Percentiles rank a stretch among this genome's conserved stretches.
phyloP scores from a whole-genome alignment of 1,140 invertebrate species.

The Laupala kohalensis region DNA sequence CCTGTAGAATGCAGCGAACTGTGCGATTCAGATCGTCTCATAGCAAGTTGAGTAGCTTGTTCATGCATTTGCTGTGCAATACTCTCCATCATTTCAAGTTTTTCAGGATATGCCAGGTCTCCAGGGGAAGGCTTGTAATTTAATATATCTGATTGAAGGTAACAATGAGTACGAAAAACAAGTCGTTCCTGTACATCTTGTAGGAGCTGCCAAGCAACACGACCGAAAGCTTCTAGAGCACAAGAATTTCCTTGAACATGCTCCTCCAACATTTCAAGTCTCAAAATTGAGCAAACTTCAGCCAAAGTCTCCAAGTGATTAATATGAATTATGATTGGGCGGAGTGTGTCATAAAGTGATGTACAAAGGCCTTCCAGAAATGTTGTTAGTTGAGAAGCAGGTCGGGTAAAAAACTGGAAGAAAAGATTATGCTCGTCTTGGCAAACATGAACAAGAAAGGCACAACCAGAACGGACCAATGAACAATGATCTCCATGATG shows the following conservation, averaged over 20 bases:
- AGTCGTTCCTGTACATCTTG: conserved; percentile 94
- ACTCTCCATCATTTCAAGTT: conserved; percentile 94
- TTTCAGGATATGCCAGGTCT: conserved; percentile 94
- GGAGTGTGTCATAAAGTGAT: conserved; percentile 79
- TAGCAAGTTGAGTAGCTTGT: conserved; percentile 25
- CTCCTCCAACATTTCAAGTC: conserved; percentile 88
- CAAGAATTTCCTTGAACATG: conserved; percentile 76
- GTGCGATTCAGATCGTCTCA: conserved; percentile 49
- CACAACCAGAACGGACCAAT: conserved; percentile 72
- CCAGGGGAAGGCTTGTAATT: conserved; percentile 81
- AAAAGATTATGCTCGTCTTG: conserved; percentile 85
- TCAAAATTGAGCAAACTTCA: conserved; percentile 88
- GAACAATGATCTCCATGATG: conserved; percentile 77
- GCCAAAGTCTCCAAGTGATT: conserved; percentile 95
- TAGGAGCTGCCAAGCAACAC: conserved; percentile 70
- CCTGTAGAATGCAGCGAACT: conserved; percentile 48
- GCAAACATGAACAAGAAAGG: conserved; percentile 79
- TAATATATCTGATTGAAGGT: conserved; percentile 81
- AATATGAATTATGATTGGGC: conserved; percentile 93
- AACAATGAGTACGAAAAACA: conserved; percentile 90
- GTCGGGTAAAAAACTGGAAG: conserved; percentile 70
- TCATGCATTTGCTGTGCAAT: conserved; percentile 57
- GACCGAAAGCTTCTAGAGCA: conserved; percentile 68
- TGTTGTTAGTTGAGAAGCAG: conserved; percentile 49
- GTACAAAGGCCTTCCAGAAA: conserved; percentile 78